Evolutionary conservation across 2,113 vertebrate genomes (phyloP), one percentile per base, ranked within the genome.

Genomic region (Morphnarchus princeps): DNA sequence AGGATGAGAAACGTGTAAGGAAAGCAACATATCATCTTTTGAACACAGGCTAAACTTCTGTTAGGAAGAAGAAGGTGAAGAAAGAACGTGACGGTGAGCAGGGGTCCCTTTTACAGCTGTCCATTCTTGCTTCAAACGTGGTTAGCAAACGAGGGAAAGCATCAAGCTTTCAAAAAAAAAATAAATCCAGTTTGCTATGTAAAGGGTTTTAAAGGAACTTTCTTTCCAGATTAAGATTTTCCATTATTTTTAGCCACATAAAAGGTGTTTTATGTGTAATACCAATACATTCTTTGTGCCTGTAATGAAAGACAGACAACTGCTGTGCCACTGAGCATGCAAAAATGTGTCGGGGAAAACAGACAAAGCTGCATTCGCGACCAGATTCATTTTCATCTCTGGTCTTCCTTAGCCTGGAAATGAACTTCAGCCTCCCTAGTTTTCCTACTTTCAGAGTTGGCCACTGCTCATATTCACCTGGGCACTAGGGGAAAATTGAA

Each of bases 71-170:
- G 66, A 85, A 65, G 20, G 50, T 77, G 54, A 86, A 67, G 36
- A 47, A 82, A 55, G 50, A 86, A 69, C 0, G 0, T 50, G 49
- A 12, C 0, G 2, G 15, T 65, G 29, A 88, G 29, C 22, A 90
- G 50, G 21, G 16, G 5, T 74, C 8, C 42, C n/a, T 70, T 86
- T 89, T 55, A 71, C 31, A 73, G 38, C 10, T 78, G 42, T 45
- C 45, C 21, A 6, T 85, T 93, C 58, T 34, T 90, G 36, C 70
- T 79, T 80, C 40, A 62, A 31, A 25, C 1, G 3, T 47, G 34
- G 15, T 52, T 13, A 93, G 29, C 31, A 90, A 90, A 29, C 0
- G 10, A 14, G 19, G 36, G 21, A 90, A 65, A 21, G 20, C 42
- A 65, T 80, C 29, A 73, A 80, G 16, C 28, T 78, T 54, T 12